Percentiles rank a stretch among this genome's conserved stretches.
These are phyloP conservation scores for Apamea monoglypha DNA, from an alignment of 2,888 invertebrate genomes.

Conservation along the genomic window DNA sequence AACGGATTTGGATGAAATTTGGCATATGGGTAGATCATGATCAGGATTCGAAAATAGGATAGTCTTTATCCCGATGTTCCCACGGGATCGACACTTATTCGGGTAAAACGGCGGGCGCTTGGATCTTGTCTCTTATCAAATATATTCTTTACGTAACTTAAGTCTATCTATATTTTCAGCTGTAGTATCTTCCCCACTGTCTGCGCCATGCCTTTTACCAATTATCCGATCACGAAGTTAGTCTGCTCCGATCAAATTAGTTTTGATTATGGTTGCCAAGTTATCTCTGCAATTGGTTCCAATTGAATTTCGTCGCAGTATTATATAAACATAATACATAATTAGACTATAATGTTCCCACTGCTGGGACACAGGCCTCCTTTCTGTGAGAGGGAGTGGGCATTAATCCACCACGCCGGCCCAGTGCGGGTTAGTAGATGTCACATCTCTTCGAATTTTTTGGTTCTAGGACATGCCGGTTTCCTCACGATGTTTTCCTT, in stretches of 20 bases:
- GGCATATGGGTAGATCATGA: not conserved
- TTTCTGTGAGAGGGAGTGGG: too few species aligned
- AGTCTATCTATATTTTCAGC: not conserved
- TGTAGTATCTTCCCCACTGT: not conserved
- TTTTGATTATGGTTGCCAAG: conserved; percentile 21
- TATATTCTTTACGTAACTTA: conserved; percentile 3
- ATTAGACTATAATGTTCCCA: too few species aligned
- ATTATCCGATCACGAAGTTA: not conserved
- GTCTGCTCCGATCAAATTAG: conserved; percentile 22
- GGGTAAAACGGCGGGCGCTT: not conserved
- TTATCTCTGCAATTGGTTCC: conserved; percentile 22
- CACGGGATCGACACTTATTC: not conserved
- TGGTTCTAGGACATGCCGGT: too few species aligned
- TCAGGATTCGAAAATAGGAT: not conserved
- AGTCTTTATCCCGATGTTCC: not conserved
- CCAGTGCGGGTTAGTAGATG: too few species aligned
- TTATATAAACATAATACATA: too few species aligned
- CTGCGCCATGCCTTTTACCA: conserved; percentile 14
- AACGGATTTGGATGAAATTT: not conserved
- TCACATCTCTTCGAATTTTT: too few species aligned
- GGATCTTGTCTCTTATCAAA: not conserved
- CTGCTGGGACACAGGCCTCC: too few species aligned
- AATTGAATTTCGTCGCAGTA: conserved; percentile 17
- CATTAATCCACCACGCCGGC: too few species aligned
- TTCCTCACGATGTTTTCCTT: too few species aligned